Base-by-base conservation (phyloP, 1,140 invertebrate genomes). In the Laodelphax striatellus region DNA sequence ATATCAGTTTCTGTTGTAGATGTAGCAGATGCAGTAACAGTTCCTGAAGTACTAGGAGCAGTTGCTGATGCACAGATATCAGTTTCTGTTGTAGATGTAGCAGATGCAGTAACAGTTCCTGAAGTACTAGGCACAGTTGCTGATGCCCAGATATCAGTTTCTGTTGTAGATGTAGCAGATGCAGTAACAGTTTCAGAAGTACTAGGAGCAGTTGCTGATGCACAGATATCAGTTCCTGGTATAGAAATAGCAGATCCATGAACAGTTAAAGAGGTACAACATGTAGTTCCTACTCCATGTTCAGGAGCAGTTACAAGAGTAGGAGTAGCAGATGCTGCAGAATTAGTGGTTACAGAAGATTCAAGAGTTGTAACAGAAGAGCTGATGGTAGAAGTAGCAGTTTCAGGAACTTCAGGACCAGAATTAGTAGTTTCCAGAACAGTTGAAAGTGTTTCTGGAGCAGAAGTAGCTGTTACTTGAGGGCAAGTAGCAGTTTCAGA, bases 201-300 rank as follows among this genome's bases (percentile, higher is more conserved):
- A 31, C 5, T 44, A 22, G 56, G 41, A 58, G 41, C 28, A 58
- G 56, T 58, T 46, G 2, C 43, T 34, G 58, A 54, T 43, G 50
- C 54, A 55, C 6, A 38, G 22, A 19, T 55, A 55, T 17, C 54
- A 55, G 50, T 60, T 54, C 9, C 54, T 55, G 22, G 52, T 34
- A 17, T 59, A 53, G 58, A 28, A 59, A 17, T 59, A 59, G 58
- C 53, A 59, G 46, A 53, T 53, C 16, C 53, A 53, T 43, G 52
- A 55, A 22, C 53, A 59, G 58, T 59, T 53, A 5, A 5, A 59
- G 5, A 53, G 53, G 44, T 55, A 59, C 6, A 53, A 53, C 44
- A 53, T 53, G 46, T 53, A 55, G 58, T 43, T 42, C 38, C 44
- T 43, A 11, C 22, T 43, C 34, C 44, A 42, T 4, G 22, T 42